Base-by-base conservation (phyloP, 2,888 invertebrate genomes). In the Ectemnius continuus region DNA sequence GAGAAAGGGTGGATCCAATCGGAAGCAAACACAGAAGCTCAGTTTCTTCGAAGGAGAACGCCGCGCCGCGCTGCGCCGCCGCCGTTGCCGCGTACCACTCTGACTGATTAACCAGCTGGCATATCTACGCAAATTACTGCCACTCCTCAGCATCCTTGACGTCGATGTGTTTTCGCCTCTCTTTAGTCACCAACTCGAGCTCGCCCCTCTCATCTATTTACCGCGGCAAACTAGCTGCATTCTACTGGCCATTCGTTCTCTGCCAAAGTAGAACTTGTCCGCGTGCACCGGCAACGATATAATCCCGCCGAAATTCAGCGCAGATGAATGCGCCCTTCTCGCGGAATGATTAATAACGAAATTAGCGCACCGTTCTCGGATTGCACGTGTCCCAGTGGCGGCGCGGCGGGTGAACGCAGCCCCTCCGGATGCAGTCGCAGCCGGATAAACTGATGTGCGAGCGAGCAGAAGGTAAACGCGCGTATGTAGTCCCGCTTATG, bases 1-100 rank as follows among this genome's bases (percentile, higher is more conserved):
- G 62, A 52, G 58, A 62, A 67, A 65, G 65, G 62, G 68, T 61
- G 58, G 63, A 70, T 36, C 36, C 70, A 60, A 67, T 67, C 70
- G 68, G 72, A 78, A 73, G 65, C 70, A 72, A 67, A 58, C 64
- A 56, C 59, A 57, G 63, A 61, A 70, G 75, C 74, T 61, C 61
- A 52, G 75, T 62, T 66, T 71, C 66, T 67, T 61, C 59, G 62
- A 60, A 52, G 60, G 62, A 57, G 23, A 47, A 18, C 18, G 48
- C 48, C 52, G 23, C 57, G 16, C 57, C 16, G 59, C n/a, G n/a
- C n/a, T n/a, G n/a, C n/a, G n/a, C n/a, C n/a, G n/a, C n/a, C n/a
- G n/a, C n/a, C n/a, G n/a, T n/a, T n/a, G n/a, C 36, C 48, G 46
- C 52, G 6, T 48, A 28, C 78, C 70, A 67, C 77, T 70, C 67